These are phyloP conservation scores for Sarcophaga variegata DNA, from an alignment of 2,888 invertebrate species.

Conservation along the genomic window DNA sequence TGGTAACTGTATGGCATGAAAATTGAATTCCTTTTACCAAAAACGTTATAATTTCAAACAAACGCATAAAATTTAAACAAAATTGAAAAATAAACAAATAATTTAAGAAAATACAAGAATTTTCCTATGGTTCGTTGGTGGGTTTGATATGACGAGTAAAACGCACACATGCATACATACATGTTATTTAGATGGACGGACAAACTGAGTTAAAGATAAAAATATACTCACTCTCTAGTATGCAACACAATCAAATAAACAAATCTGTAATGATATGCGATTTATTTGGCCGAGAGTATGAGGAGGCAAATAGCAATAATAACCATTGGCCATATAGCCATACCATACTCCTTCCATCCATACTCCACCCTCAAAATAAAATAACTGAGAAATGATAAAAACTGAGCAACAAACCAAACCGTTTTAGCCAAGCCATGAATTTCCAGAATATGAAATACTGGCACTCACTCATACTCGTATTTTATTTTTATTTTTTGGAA, in stretches of 20 bases:
- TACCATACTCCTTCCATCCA: too few species aligned
- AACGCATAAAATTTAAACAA: slow-evolving; percentile 29
- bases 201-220: background rate
- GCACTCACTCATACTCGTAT: slow-evolving; percentile 11
- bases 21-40: slow-evolving; percentile 53
- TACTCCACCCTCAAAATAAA: slow-evolving; percentile 59
- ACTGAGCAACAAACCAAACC: background rate
- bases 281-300: slow-evolving; percentile 52
- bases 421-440: background rate
- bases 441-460: slow-evolving; percentile 28
- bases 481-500: slow-evolving; percentile 67
- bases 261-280: slow-evolving; percentile 64
- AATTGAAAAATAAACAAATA: slow-evolving; percentile 59
- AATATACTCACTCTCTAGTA: background rate
- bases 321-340: slow-evolving; percentile 56
- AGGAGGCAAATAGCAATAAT: slow-evolving; percentile 28
- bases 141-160: slow-evolving; percentile 39
- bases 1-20: slow-evolving; percentile 18
- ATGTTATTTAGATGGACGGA: slow-evolving; percentile 15
- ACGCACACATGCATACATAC: background rate
- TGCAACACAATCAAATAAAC: background rate
- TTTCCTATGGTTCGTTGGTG: slow-evolving; percentile 18
- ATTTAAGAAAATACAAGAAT: slow-evolving; percentile 54
- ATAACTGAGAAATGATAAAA: slow-evolving; percentile 2
- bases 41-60: slow-evolving; percentile 46